Base-by-base conservation (phyloP, 2,113 vertebrate genomes). In the Trogon surrucura region DNA sequence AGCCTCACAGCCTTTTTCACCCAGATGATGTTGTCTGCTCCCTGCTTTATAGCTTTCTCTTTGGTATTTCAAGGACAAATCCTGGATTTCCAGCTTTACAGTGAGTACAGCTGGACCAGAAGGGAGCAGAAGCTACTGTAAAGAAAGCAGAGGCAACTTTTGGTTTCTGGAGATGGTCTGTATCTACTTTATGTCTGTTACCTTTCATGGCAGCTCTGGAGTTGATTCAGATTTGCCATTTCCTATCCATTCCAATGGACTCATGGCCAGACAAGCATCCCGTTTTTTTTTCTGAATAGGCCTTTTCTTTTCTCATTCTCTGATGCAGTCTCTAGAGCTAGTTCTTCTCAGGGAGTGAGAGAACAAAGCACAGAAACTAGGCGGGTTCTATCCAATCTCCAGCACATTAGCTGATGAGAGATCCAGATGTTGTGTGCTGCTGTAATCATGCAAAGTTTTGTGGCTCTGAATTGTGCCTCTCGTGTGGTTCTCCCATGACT, bases 201-300 rank as follows among this genome's bases (percentile, higher is more conserved):
- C 16, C 6, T 45, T 72, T 22, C 18, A 22, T 29, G n/a, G 17
- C 19, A 72, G 12, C 12, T 26, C 38, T 36, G 12, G 7, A 2
- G 5, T n/a, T 51, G 10, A 41, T 62, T 25, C 41, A 36, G 25
- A 67, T 29, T 36, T 57, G 21, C 9, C 30, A 16, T 60, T 79
- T 80, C 32, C 23, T 27, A 27, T 16, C 12, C 45, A 38, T n/a
- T 45, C 36, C n/a, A 54, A 22, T 11, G 16, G n/a, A 13, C 5
- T 38, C 9, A n/a, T 60, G 15, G 6, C 8, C 26, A 38, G 18
- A 47, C 2, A 58, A 44, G 22, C 14, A 34, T 41, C 56, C 8
- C 1, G 0, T 7, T 18, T 18, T 32, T 36, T 13, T n/a, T 75
- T 15, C 32, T 38, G 7, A 58, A 13, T 2, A 29, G 5, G 3